Evolutionary conservation across 2,888 invertebrate species (phyloP).

Genomic region (Hylaea fasciaria): DNA sequence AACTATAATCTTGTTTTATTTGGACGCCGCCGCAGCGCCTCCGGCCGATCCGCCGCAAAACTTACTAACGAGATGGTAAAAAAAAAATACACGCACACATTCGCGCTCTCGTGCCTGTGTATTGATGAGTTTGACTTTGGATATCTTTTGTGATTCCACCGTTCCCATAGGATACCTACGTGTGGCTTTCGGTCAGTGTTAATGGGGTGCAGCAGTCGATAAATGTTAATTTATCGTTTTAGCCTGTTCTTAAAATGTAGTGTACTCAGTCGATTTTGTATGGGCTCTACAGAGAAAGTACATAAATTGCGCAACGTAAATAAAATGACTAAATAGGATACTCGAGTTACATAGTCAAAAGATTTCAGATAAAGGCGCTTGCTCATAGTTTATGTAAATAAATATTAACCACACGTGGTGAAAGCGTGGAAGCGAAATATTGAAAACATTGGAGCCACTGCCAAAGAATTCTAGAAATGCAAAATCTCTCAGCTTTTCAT

Average conservation of each 20-base stretch:
- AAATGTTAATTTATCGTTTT: background rate
- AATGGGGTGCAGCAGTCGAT: conserved; percentile 15
- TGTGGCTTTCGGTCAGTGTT: conserved; percentile 19
- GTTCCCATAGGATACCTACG: conserved; percentile 47
- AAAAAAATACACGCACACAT: conserved; percentile 68
- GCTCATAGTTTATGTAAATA: conserved; percentile 14
- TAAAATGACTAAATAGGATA: no score
- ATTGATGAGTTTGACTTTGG: conserved; percentile 66
- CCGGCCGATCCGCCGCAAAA: conserved; percentile 69
- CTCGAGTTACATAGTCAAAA: no score
- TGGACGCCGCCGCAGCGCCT: conserved; percentile 68
- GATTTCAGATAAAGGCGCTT: background rate
- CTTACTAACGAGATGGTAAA: conserved; percentile 76
- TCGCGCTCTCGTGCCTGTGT: conserved; percentile 59
- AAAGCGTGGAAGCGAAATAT: conserved; percentile 8
- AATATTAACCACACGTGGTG: conserved; percentile 22
- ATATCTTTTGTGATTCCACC: conserved; percentile 47
- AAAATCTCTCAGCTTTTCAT: conserved; percentile 8
- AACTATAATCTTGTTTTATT: conserved; percentile 82
- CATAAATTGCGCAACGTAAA: no score
- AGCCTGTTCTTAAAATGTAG: no score
- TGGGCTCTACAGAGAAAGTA: no score
- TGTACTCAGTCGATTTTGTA: no score
- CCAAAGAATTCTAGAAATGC: conserved; percentile 22
- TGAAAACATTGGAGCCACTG: conserved; percentile 19